These are phyloP conservation scores for Alfaro cultratus DNA, from an alignment of 2,797 vertebrate genomes.

Conservation along the genomic window DNA sequence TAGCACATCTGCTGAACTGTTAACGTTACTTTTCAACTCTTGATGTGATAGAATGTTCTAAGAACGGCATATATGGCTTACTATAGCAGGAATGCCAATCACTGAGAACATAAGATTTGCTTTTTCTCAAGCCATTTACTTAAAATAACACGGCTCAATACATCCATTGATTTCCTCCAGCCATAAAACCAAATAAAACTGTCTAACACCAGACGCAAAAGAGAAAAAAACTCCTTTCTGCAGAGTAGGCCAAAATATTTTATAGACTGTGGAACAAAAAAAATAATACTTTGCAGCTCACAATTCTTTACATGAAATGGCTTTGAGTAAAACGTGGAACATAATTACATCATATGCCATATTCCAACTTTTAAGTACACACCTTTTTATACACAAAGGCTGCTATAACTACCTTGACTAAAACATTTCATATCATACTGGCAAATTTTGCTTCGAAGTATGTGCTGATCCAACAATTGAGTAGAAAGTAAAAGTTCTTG, in stretches of 20 bases:
- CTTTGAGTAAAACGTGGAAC: conserved; percentile 65
- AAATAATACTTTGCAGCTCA: conserved; percentile 56
- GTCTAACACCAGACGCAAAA: conserved; percentile 68
- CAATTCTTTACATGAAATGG: conserved; percentile 51
- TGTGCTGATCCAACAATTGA: neutral
- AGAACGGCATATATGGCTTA: conserved; percentile 27
- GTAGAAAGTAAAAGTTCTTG: neutral
- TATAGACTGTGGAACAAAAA: conserved; percentile 61
- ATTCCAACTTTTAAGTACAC: conserved; percentile 65
- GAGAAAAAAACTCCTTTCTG: conserved; percentile 42
- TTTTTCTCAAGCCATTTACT: conserved; percentile 57
- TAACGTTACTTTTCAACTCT: conserved; percentile 10
- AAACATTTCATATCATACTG: neutral
- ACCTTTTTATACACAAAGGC: conserved; percentile 75
- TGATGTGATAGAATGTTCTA: conserved; percentile 9
- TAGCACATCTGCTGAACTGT: conserved; percentile 17
- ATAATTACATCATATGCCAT: conserved; percentile 74
- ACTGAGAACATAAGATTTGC: conserved; percentile 25
- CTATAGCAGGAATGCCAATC: conserved; percentile 49
- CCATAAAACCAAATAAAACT: conserved; percentile 73
- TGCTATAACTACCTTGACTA: conserved; percentile 4
- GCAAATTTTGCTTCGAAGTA: neutral
- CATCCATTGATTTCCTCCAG: conserved; percentile 66
- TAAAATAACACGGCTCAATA: conserved; percentile 57
- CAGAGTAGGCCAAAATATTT: conserved; percentile 61